Base-by-base conservation (phyloP, 2,113 vertebrate species). In the Ctenodactylus gundi region DNA sequence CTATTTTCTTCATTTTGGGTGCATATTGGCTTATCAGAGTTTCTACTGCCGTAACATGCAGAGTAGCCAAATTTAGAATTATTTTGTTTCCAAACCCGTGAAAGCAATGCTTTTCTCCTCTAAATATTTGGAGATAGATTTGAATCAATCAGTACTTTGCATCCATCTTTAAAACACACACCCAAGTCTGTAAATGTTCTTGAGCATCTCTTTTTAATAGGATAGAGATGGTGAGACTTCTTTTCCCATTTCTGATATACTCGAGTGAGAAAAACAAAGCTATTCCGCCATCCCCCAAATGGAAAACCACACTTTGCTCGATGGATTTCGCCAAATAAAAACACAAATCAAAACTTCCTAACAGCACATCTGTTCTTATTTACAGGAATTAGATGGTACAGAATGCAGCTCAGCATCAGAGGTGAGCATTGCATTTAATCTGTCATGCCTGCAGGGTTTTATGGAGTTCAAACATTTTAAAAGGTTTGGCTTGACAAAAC, bases 351-450 rank as follows among this genome's bases (percentile, higher is more conserved):
- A 97, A 97, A 97, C 65, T 0, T 88, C 78, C 93, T 46, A 92
- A 94, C 58, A 93, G 64, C 94, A 94, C 95, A 97, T 97, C 97
- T 98, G 97, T 94, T 98, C 96, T 97, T 98, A 97, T 97, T 97
- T 98, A 96, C 91, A 98, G 94, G 89, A 90, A 85, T 62, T 85
- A 93, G 94, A 96, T 31, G 94, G 92, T 73, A 55, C 72, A 88
- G 90, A 73, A 62, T 86, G 68, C 70, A 85, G 84, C 72, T 97
- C 75, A 55, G 95, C 92, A 90, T 85, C 93, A 77, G 94, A 94
- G 92, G 94, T 78, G 68, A 51, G 49, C 84, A 72, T 94, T 94
- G 93, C 72, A 72, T 96, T 94, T 96, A 18, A 91, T 96, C 96
- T 93, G 86, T 62, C 84, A 53, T 92, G 94, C 92, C 88, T 89